Percentiles rank a stretch among this genome's conserved stretches.
phyloP scores from a whole-genome alignment of 1,140 invertebrate genomes.

The Macrostomum lignano region DNA sequence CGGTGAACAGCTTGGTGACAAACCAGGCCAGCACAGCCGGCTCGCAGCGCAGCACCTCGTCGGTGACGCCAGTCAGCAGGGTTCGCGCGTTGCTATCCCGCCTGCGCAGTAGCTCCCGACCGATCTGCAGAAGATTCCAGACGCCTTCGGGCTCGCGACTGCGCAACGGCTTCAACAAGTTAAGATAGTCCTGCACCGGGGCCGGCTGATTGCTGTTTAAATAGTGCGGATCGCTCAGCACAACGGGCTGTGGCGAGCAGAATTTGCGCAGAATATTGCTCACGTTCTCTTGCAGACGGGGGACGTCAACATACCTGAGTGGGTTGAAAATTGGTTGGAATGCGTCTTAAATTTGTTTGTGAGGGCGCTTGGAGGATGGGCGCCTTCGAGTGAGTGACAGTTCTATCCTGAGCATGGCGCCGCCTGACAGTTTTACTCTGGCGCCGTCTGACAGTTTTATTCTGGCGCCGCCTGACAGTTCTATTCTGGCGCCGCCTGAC shows the following conservation, averaged over 20 bases:
- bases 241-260: constrained; percentile 77
- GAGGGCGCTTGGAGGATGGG: too few relatives aligned
- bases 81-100: constrained; percentile 76
- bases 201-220: constrained; percentile 34
- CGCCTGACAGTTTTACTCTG: too few relatives aligned
- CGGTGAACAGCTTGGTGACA: neutral
- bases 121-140: constrained; percentile 72
- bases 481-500: too few relatives aligned
- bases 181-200: constrained; percentile 84
- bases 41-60: constrained; percentile 80
- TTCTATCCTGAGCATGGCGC: too few relatives aligned
- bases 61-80: constrained; percentile 60
- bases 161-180: constrained; percentile 54
- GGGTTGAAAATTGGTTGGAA: too few relatives aligned
- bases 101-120: constrained; percentile 85
- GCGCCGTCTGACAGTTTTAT: too few relatives aligned
- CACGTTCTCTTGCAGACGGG: constrained; percentile 81
- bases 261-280: constrained; percentile 93
- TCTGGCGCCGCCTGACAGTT: too few relatives aligned
- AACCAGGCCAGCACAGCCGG: constrained; percentile 33
- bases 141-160: constrained; percentile 87
- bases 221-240: constrained; percentile 56
- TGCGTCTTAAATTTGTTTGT: too few relatives aligned
- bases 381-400: too few relatives aligned
- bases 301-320: constrained; percentile 84